Percentiles rank a stretch among this genome's conserved stretches.
phyloP scores from a whole-genome alignment of 2,888 invertebrate genomes.

The Andrena camellia region DNA sequence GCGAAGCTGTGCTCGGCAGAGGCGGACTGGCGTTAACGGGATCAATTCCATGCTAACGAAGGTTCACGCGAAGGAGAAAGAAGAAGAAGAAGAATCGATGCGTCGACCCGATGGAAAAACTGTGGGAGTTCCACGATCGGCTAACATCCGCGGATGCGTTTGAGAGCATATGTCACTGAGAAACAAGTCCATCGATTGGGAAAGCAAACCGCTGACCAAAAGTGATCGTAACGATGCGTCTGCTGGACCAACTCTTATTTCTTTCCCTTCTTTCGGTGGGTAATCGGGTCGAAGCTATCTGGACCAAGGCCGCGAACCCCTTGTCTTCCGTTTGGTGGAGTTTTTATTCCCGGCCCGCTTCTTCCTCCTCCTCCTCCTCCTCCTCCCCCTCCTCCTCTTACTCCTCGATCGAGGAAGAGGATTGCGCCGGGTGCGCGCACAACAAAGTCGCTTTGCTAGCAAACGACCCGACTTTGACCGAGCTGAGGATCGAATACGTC shows the following conservation, averaged over 20 bases:
- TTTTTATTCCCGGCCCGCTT: conserved; percentile 68
- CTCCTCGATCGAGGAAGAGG: conserved; percentile 35
- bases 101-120: conserved; percentile 25
- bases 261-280: conserved; percentile 20
- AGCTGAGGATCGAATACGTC: conserved; percentile 92
- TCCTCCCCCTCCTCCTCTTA: neutral
- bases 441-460: conserved; percentile 75
- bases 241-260: conserved; percentile 25
- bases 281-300: conserved; percentile 24
- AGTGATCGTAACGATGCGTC: conserved; percentile 38
- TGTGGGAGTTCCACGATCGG: neutral
- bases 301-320: conserved; percentile 41
- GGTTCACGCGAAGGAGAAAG: neutral
- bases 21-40: neutral
- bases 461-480: conserved; percentile 86
- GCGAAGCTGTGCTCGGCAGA: neutral
- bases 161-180: neutral
- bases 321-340: conserved; percentile 73
- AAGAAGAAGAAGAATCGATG: conserved; percentile 9
- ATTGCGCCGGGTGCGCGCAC: conserved; percentile 78
- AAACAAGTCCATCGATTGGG: neutral
- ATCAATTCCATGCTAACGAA: neutral
- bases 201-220: neutral
- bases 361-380: neutral
- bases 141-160: neutral